phyloP scores from a whole-genome alignment of 1,140 invertebrate species.

The Dendrolimus kikuchii region DNA sequence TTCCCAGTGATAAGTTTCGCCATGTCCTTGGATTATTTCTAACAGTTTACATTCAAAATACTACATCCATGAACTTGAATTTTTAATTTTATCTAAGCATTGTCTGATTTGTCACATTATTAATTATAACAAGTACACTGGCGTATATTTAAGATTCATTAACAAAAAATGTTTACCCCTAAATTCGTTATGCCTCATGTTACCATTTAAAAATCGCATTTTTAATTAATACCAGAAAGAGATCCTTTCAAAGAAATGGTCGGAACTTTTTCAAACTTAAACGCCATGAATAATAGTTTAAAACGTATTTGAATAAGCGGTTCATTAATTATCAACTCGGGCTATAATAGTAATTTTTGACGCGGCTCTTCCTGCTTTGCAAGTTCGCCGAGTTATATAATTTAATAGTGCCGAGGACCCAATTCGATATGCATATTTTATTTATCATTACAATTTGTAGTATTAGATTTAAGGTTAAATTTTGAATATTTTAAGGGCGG shows the following conservation, averaged over 20 bases:
- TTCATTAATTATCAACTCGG: slow-evolving; percentile 64
- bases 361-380: slow-evolving; percentile 64
- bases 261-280: slow-evolving; percentile 64
- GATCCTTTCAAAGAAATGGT: slow-evolving; percentile 57
- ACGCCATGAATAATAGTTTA: slow-evolving; percentile 71
- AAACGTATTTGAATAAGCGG: slow-evolving; percentile 70
- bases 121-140: too few species aligned
- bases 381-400: slow-evolving; percentile 60
- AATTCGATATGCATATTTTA: slow-evolving; percentile 1
- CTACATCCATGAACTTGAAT: too few species aligned
- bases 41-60: too few species aligned
- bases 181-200: slow-evolving; percentile 39
- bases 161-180: slow-evolving; percentile 38
- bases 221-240: slow-evolving; percentile 61
- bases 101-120: too few species aligned
- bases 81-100: too few species aligned
- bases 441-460: background rate
- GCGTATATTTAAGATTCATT: background rate
- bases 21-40: too few species aligned
- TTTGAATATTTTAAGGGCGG: too few species aligned
- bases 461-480: too few species aligned
- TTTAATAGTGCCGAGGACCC: slow-evolving; percentile 23
- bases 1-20: too few species aligned
- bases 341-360: slow-evolving; percentile 70
- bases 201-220: slow-evolving; percentile 57